Conservation (phyloP, 2,888 invertebrate species). For the Halictus ligatus region DNA sequence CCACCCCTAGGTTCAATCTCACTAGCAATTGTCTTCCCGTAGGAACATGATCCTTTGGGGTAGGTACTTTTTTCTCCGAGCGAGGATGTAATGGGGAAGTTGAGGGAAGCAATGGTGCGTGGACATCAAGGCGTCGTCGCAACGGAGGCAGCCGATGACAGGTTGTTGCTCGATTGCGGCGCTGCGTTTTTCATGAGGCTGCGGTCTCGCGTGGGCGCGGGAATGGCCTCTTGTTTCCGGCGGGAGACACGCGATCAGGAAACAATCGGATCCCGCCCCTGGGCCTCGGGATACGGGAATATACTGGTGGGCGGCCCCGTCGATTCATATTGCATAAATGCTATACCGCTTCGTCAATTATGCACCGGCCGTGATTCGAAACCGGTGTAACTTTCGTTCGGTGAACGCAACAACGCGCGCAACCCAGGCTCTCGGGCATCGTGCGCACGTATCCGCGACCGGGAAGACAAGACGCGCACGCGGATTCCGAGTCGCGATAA, state of each 20-base stretch:
- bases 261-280: slow-evolving; percentile 13
- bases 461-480: not conserved
- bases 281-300: slow-evolving; percentile 28
- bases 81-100: not conserved
- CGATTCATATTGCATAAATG: slow-evolving; percentile 65
- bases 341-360: slow-evolving; percentile 60
- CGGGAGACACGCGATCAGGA: slow-evolving; percentile 50
- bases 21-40: too few relatives aligned
- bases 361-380: slow-evolving; percentile 50
- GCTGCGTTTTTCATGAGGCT: slow-evolving; percentile 44
- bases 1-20: not conserved
- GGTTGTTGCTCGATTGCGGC: slow-evolving; percentile 31
- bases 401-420: not conserved
- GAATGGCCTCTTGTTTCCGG: slow-evolving; percentile 35
- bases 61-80: not conserved
- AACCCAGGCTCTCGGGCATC: not conserved
- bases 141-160: slow-evolving; percentile 35
- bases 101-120: not conserved
- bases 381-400: slow-evolving; percentile 49
- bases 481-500: slow-evolving; percentile 14
- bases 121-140: slow-evolving; percentile 23
- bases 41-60: not conserved
- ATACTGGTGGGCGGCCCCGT: slow-evolving; percentile 22
- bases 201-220: slow-evolving; percentile 35
- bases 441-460: not conserved